These are phyloP conservation scores for Musca vetustissima DNA, from an alignment of 1,140 invertebrate genomes.

Conservation along the genomic window DNA sequence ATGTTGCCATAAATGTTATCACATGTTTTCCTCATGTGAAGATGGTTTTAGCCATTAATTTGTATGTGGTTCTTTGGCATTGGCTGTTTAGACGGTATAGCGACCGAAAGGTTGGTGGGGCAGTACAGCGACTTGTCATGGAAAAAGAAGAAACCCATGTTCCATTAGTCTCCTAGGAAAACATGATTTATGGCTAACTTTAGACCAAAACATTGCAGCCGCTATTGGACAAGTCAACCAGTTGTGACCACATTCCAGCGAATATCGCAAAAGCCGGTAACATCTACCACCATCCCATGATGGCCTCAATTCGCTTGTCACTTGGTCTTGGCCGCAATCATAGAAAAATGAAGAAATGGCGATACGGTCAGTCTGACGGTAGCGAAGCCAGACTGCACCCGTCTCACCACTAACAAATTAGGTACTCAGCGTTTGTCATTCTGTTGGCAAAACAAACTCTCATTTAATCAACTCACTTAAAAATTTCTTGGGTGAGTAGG, in stretches of 20 bases:
- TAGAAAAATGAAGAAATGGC: too few relatives aligned
- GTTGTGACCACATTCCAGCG: background rate
- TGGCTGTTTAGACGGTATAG: background rate
- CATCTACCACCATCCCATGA: constrained; percentile 15
- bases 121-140: background rate
- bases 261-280: constrained; percentile 5
- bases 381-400: too few relatives aligned
- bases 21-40: constrained; percentile 5
- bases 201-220: constrained; percentile 12
- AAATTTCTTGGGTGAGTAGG: too few relatives aligned
- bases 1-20: constrained; percentile 21
- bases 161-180: constrained; percentile 19
- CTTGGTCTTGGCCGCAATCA: constrained; percentile 9
- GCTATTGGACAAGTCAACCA: background rate
- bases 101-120: background rate
- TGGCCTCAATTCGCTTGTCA: constrained; percentile 21
- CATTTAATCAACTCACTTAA: too few relatives aligned
- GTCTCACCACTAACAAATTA: too few relatives aligned
- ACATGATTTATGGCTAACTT: constrained; percentile 15
- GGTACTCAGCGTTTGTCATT: too few relatives aligned
- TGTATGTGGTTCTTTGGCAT: too few relatives aligned
- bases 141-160: background rate
- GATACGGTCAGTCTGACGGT: too few relatives aligned
- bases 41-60: background rate
- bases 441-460: too few relatives aligned